These are phyloP conservation scores for Oryzaephilus surinamensis DNA, from an alignment of 1,140 invertebrate genomes.

Conservation along the genomic window DNA sequence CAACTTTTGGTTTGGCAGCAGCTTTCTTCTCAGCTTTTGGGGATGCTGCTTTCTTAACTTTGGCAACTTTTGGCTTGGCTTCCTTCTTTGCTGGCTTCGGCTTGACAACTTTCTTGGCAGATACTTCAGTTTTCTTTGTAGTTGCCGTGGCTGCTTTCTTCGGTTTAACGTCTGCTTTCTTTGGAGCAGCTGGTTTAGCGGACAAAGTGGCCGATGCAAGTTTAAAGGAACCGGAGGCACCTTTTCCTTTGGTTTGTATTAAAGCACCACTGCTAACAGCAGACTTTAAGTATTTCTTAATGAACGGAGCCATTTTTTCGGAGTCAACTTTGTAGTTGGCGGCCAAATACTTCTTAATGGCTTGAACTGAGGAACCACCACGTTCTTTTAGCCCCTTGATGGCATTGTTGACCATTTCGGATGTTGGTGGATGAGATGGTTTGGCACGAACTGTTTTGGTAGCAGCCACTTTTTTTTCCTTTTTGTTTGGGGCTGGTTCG, in stretches of 20 bases:
- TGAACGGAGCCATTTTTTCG: constrained; percentile 40
- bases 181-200: too few relatives aligned
- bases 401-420: constrained; percentile 39
- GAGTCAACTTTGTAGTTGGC: constrained; percentile 10
- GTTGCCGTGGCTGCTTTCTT: too few relatives aligned
- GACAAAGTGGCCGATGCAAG: constrained; percentile 22
- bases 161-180: too few relatives aligned
- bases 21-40: neutral
- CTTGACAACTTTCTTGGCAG: too few relatives aligned
- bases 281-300: constrained; percentile 46
- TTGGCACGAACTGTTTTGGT: constrained; percentile 22
- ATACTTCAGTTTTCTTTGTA: too few relatives aligned
- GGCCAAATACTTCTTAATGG: constrained; percentile 43
- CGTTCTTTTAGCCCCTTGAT: constrained; percentile 43
- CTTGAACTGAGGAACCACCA: constrained; percentile 42
- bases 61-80: too few relatives aligned
- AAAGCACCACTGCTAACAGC: constrained; percentile 44
- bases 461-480: neutral
- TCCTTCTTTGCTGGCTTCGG: too few relatives aligned
- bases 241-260: constrained; percentile 50
- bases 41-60: too few relatives aligned
- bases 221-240: constrained; percentile 50
- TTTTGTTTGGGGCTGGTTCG: too few relatives aligned
- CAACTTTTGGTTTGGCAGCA: neutral
- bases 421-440: constrained; percentile 28